Conservation (phyloP, 2,797 vertebrate genomes). For the Hemitrygon akajei region DNA sequence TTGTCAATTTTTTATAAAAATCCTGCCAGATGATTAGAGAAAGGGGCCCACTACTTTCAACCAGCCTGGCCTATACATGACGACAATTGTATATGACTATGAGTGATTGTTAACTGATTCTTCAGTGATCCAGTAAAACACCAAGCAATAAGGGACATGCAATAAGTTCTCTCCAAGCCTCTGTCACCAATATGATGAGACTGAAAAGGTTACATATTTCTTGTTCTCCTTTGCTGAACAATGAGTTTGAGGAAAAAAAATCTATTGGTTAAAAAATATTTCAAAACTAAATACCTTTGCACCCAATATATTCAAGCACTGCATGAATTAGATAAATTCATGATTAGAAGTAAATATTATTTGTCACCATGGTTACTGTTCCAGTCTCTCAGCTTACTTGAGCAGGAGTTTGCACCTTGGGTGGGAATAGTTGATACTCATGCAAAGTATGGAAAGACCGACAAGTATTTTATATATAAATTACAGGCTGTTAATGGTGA, state of each 20-base stretch:
- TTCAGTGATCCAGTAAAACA: neutral
- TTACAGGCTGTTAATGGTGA: neutral
- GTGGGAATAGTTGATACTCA: neutral
- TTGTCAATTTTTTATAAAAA: neutral
- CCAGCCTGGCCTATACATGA: neutral
- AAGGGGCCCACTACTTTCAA: neutral
- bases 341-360: neutral
- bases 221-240: no score
- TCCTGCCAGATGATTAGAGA: neutral
- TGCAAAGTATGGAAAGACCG: neutral
- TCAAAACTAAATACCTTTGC: neutral
- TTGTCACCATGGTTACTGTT: neutral
- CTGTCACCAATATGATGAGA: neutral
- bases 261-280: neutral
- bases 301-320: constrained; percentile 15
- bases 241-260: neutral
- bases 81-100: neutral
- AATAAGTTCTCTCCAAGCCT: neutral
- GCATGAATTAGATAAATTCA: constrained; percentile 19
- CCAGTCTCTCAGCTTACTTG: neutral
- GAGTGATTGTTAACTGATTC: neutral
- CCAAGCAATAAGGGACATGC: neutral
- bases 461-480: neutral
- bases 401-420: neutral
- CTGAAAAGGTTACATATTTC: neutral